Evolutionary conservation across 2,113 vertebrate species (phyloP).

Genomic region (Leucosticte australis): DNA sequence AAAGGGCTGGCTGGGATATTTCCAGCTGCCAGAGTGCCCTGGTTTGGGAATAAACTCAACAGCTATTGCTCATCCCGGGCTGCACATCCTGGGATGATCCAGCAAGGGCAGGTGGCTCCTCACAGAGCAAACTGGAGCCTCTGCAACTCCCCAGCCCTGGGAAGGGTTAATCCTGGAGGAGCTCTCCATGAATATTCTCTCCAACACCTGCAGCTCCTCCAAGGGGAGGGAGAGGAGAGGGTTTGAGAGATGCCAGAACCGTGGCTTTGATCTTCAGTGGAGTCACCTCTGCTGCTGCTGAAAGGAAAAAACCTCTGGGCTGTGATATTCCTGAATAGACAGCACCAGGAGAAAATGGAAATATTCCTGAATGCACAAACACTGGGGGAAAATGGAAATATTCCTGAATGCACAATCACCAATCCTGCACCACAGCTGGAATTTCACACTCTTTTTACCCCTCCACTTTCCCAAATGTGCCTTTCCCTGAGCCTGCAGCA

Average conservation of each 20-base stretch:
- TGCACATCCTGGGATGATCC: background rate
- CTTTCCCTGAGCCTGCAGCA: background rate
- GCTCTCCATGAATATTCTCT: background rate
- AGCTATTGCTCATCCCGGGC: background rate
- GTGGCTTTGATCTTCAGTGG: background rate
- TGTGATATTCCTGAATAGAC: background rate
- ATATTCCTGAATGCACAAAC: background rate
- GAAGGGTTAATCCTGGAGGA: background rate
- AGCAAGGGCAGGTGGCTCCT: background rate
- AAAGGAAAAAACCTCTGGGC: background rate
- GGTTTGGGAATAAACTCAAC: background rate
- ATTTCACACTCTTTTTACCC: background rate
- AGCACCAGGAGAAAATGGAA: background rate
- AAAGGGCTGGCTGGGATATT: background rate
- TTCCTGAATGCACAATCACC: background rate
- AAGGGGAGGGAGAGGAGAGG: background rate
- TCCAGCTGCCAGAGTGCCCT: background rate
- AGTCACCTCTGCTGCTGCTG: background rate
- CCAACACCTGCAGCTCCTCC: background rate
- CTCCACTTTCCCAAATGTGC: fast-evolving
- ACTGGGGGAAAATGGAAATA: background rate
- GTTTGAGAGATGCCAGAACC: background rate
- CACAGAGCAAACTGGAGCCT: background rate
- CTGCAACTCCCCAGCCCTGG: background rate
- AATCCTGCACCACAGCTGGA: background rate